phyloP scores from a whole-genome alignment of 2,113 vertebrate genomes.

The Guaruba guarouba region DNA sequence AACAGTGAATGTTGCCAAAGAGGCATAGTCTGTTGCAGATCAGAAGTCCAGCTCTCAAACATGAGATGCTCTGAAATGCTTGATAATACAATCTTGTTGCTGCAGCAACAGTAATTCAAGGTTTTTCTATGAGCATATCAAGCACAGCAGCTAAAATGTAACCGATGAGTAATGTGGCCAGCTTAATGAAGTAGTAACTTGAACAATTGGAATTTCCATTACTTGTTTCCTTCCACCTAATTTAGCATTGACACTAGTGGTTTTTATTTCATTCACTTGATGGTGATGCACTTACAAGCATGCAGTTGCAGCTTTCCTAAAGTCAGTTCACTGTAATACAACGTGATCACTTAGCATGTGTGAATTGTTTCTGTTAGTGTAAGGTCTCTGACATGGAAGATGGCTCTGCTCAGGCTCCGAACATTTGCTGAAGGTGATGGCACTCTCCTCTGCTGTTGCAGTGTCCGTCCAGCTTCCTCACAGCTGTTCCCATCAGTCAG shows the following conservation, averaged over 20 bases:
- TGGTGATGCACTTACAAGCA: neutral
- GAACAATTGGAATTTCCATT: conserved; percentile 51
- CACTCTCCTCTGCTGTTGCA: neutral
- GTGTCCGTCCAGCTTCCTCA: neutral
- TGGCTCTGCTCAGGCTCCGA: neutral
- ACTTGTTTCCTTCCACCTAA: conserved; percentile 39
- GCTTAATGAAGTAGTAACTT: neutral
- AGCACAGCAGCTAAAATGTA: neutral
- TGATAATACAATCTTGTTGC: neutral
- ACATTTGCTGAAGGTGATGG: neutral
- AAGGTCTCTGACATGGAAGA: neutral
- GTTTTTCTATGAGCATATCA: neutral
- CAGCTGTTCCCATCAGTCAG: conserved; percentile 40
- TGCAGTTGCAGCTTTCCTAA: neutral
- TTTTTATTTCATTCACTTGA: conserved; percentile 15
- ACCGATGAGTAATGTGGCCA: neutral
- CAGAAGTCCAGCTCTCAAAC: neutral
- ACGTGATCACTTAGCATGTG: neutral
- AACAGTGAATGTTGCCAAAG: neutral
- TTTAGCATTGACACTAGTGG: neutral
- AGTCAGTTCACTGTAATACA: neutral
- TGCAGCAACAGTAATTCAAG: neutral
- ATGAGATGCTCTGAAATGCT: neutral
- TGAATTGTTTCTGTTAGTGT: conserved; percentile 35
- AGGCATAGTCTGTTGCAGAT: neutral